These are phyloP conservation scores for Seriola aureovittata DNA, from an alignment of 2,113 vertebrate genomes.

Conservation along the genomic window DNA sequence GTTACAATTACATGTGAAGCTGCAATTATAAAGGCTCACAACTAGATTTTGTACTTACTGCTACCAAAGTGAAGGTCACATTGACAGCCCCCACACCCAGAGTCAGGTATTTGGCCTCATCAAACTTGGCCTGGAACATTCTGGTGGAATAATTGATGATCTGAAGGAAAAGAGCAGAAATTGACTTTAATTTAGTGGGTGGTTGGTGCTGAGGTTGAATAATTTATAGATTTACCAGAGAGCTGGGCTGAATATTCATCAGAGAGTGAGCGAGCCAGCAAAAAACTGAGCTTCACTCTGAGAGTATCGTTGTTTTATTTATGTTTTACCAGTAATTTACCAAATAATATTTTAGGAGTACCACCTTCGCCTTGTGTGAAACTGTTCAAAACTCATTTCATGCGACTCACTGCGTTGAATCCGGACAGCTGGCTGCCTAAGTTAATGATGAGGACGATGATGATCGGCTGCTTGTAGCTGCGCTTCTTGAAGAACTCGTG, in stretches of 20 bases:
- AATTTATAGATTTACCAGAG: not conserved
- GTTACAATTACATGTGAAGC: not conserved
- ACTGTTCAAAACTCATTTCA: too few species aligned
- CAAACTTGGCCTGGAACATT: conserved; percentile 78
- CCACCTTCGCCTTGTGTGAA: not conserved
- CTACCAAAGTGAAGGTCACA: conserved; percentile 81
- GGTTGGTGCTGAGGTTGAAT: conserved; percentile 30
- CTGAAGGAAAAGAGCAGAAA: conserved; percentile 57
- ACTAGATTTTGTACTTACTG: conserved; percentile 63
- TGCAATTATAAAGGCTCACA: not conserved
- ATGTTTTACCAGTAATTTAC: not conserved
- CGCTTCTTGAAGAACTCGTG: conserved; percentile 78
- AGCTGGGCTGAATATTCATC: not conserved
- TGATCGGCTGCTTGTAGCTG: conserved; percentile 78
- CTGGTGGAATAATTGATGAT: conserved; percentile 85
- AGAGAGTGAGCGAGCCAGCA: not conserved
- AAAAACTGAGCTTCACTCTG: not conserved
- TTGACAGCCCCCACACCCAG: conserved; percentile 77
- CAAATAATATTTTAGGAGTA: too few species aligned
- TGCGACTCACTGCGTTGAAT: conserved; percentile 76
- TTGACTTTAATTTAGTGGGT: conserved; percentile 10
- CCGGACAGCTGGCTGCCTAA: conserved; percentile 78
- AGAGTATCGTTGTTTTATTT: too few species aligned
- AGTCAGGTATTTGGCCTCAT: conserved; percentile 78
- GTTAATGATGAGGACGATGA: conserved; percentile 77